Conservation (phyloP, 2,113 vertebrate genomes). For the Hippocampus comes region DNA sequence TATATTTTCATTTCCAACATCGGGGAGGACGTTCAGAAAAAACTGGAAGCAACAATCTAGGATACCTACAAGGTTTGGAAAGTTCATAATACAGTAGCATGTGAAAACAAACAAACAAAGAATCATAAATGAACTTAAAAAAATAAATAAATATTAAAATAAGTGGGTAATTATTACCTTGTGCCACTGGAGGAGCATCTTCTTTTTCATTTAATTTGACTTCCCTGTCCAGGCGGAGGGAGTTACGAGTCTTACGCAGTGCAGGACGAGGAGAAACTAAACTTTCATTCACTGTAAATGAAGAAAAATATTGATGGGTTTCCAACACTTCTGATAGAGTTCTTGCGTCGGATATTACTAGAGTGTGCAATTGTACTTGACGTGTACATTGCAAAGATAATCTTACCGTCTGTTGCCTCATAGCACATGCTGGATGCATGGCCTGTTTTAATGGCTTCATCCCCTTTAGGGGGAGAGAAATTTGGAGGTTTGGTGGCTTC, state of each 20-base stretch:
- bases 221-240: slow-evolving; percentile 25
- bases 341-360: not conserved
- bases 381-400: not conserved
- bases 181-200: not conserved
- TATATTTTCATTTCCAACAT: too few species aligned
- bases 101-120: not conserved
- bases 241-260: slow-evolving; percentile 44
- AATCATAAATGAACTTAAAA: not conserved
- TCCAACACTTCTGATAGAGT: not conserved
- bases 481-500: not conserved
- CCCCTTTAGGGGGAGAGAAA: not conserved
- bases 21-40: too few species aligned
- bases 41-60: too few species aligned
- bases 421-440: not conserved
- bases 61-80: too few species aligned
- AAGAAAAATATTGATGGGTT: slow-evolving; percentile 3
- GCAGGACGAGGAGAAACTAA: slow-evolving; percentile 42
- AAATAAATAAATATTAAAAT: not conserved
- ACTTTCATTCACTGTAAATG: slow-evolving; percentile 14
- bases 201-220: slow-evolving; percentile 24
- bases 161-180: slow-evolving; percentile 27
- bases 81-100: not conserved
- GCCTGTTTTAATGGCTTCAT: slow-evolving; percentile 8
- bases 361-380: not conserved
- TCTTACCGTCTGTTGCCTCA: not conserved